phyloP scores from a whole-genome alignment of 53 echinoderm and acorn worm species.

The Paracentrotus lividus region DNA sequence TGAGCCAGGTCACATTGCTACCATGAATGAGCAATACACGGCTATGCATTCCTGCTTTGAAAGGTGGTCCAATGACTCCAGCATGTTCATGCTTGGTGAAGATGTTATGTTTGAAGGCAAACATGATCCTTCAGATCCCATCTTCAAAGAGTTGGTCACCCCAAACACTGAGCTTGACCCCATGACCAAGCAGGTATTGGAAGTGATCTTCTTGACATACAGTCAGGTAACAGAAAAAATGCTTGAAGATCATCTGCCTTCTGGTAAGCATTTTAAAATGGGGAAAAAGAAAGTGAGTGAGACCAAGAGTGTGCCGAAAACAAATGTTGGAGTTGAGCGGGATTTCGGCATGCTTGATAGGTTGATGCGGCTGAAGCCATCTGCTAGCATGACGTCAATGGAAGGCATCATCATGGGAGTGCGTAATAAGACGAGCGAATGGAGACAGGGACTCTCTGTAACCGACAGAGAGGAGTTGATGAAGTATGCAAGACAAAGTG shows the following conservation, averaged over 20 bases:
- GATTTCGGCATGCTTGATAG: conserved; percentile 85
- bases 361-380: conserved; percentile 72
- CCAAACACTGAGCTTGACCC: not conserved
- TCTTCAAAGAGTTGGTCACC: not conserved
- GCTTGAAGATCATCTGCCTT: conserved; percentile 40
- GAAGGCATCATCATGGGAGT: conserved; percentile 75
- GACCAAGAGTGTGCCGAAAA: conserved; percentile 73
- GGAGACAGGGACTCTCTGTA: conserved; percentile 62
- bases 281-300: conserved; percentile 64
- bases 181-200: conserved; percentile 40
- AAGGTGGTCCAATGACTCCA: conserved; percentile 74
- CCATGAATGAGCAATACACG: conserved; percentile 60
- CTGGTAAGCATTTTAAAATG: conserved; percentile 67
- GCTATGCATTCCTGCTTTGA: not conserved
- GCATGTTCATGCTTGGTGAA: conserved; percentile 69
- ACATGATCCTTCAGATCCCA: conserved; percentile 1
- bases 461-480: conserved; percentile 30
- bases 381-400: conserved; percentile 55
- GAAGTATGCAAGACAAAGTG: conserved; percentile 59
- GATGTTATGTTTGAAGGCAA: conserved; percentile 69
- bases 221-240: conserved; percentile 37
- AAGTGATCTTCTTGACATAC: conserved; percentile 13
- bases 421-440: conserved; percentile 66
- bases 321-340: conserved; percentile 73
- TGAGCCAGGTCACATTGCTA: conserved; percentile 57